Evolutionary conservation across 2,113 vertebrate species (phyloP).

Genomic region (Anthoscopus minutus): DNA sequence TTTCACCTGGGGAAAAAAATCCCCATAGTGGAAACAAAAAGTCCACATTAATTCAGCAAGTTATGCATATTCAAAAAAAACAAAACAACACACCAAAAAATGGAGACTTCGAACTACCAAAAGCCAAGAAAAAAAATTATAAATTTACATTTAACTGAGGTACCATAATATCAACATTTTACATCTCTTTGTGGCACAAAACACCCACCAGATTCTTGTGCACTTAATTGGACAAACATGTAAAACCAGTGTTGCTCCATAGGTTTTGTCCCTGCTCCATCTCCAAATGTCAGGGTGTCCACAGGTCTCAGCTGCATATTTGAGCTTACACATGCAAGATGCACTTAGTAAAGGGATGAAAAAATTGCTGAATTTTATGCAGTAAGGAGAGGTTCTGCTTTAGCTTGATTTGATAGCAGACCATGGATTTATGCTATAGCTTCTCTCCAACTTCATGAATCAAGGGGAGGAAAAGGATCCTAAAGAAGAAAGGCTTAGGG

Average conservation of each 20-base stretch:
- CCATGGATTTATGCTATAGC: neutral
- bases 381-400: neutral
- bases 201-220: neutral
- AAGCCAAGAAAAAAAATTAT: neutral
- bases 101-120: neutral
- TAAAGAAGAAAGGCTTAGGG: neutral
- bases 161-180: constrained; percentile 28
- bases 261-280: neutral
- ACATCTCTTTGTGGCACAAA: neutral
- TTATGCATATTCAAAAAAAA: neutral
- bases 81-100: neutral
- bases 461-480: neutral
- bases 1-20: neutral
- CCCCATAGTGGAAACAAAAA: neutral
- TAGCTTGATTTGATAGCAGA: neutral
- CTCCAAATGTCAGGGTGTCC: neutral
- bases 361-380: neutral
- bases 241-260: neutral
- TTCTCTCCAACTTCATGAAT: neutral
- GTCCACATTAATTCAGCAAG: neutral
- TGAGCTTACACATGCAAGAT: neutral
- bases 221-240: neutral
- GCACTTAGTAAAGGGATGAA: neutral
- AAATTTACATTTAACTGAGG: constrained; percentile 24
- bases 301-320: neutral